Base-by-base conservation (phyloP, 2,113 vertebrate species). In the Gasterosteus aculeatus region DNA sequence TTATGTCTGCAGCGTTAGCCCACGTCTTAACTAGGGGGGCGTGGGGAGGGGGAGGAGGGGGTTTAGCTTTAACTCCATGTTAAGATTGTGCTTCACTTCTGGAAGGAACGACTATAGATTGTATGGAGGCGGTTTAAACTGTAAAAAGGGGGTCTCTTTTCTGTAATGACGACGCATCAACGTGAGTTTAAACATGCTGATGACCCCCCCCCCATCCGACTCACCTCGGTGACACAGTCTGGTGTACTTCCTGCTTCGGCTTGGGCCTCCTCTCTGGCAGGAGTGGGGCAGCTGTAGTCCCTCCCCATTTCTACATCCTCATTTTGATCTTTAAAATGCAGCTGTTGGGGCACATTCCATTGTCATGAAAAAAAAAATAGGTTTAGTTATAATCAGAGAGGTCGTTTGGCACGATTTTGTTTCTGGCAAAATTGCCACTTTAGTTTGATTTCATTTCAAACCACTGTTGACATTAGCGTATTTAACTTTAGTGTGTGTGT, bases 1-100 rank as follows among this genome's bases (percentile, higher is more conserved):
- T 92, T 92, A 93, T 79, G 87, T 82, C 85, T 84, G 87, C 49
- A 73, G 74, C 70, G 33, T 83, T 88, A 81, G 63, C 69, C 84
- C 85, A 89, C 78, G 85, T 90, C 89, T 54, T 87, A 81, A 83
- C 83, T 69, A 82, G 80, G 82, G 75, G 75, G 72, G 72, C 69
- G 63, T 10, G 46, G 59, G 77, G 39, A 14, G 11, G 10, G 9
- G 3, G 4, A 47, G 57, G 47, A 64, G 63, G 70, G 22, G 56
- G 38, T 61, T 41, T 68, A 87, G 81, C 53, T 33, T 85, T 60
- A 72, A 69, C 64, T 80, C 80, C 63, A 63, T 49, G 51, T 79
- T 78, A 44, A 76, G 71, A 66, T 76, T 46, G 73, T 60, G 22
- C 72, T 75, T 73, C 12, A 65, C 11, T 58, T 46, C 4, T 60